Percentiles rank a stretch among this genome's conserved stretches.
Evolutionary conservation across 1,140 invertebrate species (phyloP).

Genomic region (Sipha flava): DNA sequence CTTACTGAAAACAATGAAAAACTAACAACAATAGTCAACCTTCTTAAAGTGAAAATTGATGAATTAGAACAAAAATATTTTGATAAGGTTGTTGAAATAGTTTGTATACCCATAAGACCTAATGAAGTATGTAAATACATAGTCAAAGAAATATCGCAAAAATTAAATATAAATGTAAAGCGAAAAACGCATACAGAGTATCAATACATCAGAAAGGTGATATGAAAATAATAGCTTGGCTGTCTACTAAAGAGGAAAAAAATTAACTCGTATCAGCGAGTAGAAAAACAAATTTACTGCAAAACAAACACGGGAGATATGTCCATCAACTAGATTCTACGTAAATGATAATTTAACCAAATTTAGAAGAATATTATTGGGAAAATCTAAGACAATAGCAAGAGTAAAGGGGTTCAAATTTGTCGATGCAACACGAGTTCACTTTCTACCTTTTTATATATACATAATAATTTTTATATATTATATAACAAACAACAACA

Average conservation of each 20-base stretch:
- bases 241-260: not conserved
- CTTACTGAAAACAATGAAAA: not conserved
- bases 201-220: not conserved
- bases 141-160: not conserved
- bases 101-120: not conserved
- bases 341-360: not conserved
- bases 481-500: too few relatives aligned
- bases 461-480: too few relatives aligned
- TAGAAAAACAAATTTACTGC: not conserved
- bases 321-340: not conserved
- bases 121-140: not conserved
- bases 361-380: not conserved
- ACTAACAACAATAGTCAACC: not conserved
- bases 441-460: too few relatives aligned
- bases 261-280: not conserved
- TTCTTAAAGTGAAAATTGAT: not conserved
- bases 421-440: too few relatives aligned
- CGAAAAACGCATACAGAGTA: not conserved
- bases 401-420: not conserved
- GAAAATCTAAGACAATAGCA: not conserved
- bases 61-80: not conserved
- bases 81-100: not conserved
- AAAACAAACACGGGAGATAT: not conserved
- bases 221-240: not conserved
- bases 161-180: not conserved